phyloP scores from a whole-genome alignment of 2,888 invertebrate genomes.

The Aricia artaxerxes region DNA sequence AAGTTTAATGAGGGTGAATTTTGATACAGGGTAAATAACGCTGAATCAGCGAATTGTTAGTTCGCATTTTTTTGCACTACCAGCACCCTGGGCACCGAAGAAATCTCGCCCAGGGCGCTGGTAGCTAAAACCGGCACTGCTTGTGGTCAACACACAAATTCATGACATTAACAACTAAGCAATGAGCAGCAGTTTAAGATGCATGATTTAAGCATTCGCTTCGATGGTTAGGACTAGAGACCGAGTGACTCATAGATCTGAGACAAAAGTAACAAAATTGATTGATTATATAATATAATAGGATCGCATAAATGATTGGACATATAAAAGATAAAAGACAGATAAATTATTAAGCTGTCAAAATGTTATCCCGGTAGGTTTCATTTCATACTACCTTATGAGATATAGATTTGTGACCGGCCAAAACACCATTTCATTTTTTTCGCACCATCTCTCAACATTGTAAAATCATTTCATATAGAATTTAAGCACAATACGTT shows the following conservation, averaged over 20 bases:
- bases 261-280: not conserved
- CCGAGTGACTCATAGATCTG: not conserved
- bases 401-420: constrained; percentile 25
- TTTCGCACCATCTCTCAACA: not conserved
- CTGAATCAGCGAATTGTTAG: not conserved
- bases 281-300: not conserved
- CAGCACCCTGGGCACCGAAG: too few relatives aligned
- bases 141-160: not conserved
- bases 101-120: too few relatives aligned
- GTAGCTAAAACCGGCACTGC: too few relatives aligned
- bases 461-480: not conserved
- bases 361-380: not conserved
- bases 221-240: not conserved
- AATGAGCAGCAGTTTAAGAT: not conserved
- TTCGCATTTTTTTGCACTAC: too few relatives aligned
- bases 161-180: not conserved
- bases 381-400: not conserved
- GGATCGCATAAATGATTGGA: not conserved
- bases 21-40: not conserved
- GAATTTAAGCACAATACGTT: not conserved
- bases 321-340: not conserved
- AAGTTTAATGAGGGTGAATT: not conserved
- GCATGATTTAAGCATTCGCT: not conserved
- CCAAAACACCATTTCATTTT: not conserved
- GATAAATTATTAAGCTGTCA: not conserved